Evolutionary conservation across 2,113 vertebrate genomes (phyloP), one percentile per base, ranked within the genome.

Genomic region (Natator depressus): DNA sequence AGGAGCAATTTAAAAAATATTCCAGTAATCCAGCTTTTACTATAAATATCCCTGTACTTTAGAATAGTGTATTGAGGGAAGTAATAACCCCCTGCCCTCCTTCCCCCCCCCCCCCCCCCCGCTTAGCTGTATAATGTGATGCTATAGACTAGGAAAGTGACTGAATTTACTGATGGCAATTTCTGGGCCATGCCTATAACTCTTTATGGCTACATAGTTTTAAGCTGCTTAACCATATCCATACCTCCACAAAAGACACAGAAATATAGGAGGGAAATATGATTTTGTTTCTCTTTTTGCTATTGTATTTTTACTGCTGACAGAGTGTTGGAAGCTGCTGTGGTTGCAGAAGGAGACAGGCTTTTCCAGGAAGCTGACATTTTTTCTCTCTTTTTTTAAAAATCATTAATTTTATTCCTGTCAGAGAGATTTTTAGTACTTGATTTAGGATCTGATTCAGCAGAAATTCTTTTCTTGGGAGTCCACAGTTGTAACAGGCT

Each of bases 381-480:
- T 38, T n/a, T 85, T 53, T 38, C 29, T 19, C 8, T 8, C 0
- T 31, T 87, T 82, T 82, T 91, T 19, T 80, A 9, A 54, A 51
- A 54, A 54, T 22, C 3, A 20, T 20, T 80, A 54, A 22, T 86
- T 94, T 91, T 89, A 83, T 81, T 91, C 62, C 59, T 27, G 76
- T 82, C 50, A 94, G 93, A 89, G 4, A 89, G 47, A 20, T 82
- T 82, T 72, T 82, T 88, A 53, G 8, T 90, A 89, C 72, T 89
- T 91, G 14, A 38, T 91, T 87, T 87, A 80, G 49, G 53, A 35
- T 5, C 12, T 81, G 14, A 75, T 85, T 69, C 50, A 89, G 55
- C 12, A 92, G 80, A 94, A 94, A 27, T 89, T n/a, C 38, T 3
- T 2, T 89, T 87, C 25, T 55, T 80, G 2, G 65, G 84, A 80